These are phyloP conservation scores for Anthopleura sola DNA, from an alignment of 64 coral and sea anemone species.

Conservation along the genomic window DNA sequence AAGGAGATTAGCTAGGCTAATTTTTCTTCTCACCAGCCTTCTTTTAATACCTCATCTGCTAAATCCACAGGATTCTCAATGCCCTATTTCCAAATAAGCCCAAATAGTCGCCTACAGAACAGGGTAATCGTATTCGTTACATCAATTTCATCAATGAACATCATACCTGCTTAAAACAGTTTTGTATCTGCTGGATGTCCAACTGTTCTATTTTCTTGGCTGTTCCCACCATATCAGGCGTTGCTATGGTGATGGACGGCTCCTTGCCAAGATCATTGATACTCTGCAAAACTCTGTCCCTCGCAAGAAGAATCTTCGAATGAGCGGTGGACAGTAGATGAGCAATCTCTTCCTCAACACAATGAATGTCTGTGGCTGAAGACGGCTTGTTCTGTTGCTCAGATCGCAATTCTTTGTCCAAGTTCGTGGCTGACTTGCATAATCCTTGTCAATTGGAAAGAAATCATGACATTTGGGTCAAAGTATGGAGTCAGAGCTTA, in stretches of 20 bases:
- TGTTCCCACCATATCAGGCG: not conserved
- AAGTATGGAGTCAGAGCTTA: not conserved
- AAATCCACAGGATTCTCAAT: too few species aligned
- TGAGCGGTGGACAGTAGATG: not conserved
- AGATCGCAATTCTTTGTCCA: not conserved
- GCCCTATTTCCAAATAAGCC: too few species aligned
- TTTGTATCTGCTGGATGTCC: not conserved
- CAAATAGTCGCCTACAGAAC: not conserved
- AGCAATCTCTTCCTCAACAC: not conserved
- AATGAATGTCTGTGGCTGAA: not conserved
- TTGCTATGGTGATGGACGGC: not conserved
- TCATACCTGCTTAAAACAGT: not conserved
- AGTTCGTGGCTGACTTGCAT: not conserved
- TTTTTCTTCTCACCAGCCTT: too few species aligned
- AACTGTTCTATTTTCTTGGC: not conserved
- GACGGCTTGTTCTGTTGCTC: not conserved
- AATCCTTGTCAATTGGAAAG: not conserved
- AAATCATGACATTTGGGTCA: not conserved
- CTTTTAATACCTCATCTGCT: too few species aligned
- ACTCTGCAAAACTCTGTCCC: not conserved
- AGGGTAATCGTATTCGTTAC: too few species aligned
- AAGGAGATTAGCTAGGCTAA: too few species aligned
- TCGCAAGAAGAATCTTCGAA: not conserved
- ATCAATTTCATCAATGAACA: too few species aligned
- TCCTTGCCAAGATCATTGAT: not conserved